Evolutionary conservation across 1,140 invertebrate species (phyloP).

Genomic region (Caenorhabditis brenneri): DNA sequence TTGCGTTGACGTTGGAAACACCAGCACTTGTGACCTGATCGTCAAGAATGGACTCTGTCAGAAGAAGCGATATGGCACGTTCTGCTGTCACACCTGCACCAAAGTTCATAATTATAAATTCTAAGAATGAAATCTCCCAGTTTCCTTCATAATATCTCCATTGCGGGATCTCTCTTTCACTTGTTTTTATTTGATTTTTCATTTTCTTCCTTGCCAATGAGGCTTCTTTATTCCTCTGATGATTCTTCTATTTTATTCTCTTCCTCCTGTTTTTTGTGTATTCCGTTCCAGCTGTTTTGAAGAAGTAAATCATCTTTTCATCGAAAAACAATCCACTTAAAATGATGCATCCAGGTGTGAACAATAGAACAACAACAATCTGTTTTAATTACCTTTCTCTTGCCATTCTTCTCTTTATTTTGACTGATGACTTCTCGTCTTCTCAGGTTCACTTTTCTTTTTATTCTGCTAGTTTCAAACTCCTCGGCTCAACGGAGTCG

Average conservation of each 20-base stretch:
- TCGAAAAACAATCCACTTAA: background rate
- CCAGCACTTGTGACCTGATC: slow-evolving; percentile 38
- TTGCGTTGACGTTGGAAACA: slow-evolving; percentile 45
- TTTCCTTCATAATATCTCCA: slow-evolving; percentile 30
- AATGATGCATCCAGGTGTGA: slow-evolving; percentile 11
- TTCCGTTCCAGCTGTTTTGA: background rate
- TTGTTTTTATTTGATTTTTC: background rate
- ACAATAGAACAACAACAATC: too few relatives aligned
- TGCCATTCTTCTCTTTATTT: background rate
- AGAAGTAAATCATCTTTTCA: background rate
- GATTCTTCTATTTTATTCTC: background rate
- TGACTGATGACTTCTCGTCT: background rate
- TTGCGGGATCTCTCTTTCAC: slow-evolving; percentile 9
- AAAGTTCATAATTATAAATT: slow-evolving; percentile 6
- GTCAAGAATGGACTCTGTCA: slow-evolving; percentile 46
- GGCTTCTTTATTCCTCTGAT: too few relatives aligned
- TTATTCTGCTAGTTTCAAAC: background rate
- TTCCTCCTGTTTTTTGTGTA: background rate
- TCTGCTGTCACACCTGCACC: slow-evolving; percentile 78
- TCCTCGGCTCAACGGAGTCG: background rate
- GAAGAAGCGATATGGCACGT: slow-evolving; percentile 76
- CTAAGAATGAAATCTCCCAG: background rate
- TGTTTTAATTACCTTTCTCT: background rate
- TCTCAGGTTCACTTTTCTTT: background rate
- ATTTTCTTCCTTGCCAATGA: background rate